Evolutionary conservation across 2,113 vertebrate genomes (phyloP).

Genomic region (Aramus guarauna): DNA sequence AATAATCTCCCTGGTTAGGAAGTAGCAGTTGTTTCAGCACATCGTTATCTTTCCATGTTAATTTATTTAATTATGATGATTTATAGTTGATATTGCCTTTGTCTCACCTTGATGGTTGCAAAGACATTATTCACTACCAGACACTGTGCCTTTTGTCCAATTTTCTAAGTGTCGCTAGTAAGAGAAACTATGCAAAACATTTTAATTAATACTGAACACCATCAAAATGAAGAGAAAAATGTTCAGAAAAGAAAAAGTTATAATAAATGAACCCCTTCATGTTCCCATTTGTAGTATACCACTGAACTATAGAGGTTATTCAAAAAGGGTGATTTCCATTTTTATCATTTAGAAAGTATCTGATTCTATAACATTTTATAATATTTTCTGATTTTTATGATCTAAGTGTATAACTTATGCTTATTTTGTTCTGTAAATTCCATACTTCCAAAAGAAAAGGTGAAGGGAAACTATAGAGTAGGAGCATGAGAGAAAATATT

Average conservation of each 20-base stretch:
- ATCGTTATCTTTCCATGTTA: not conserved
- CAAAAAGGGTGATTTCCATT: slow-evolving; percentile 10
- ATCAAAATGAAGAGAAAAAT: slow-evolving; percentile 31
- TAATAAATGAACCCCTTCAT: slow-evolving; percentile 20
- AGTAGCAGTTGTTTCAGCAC: not conserved
- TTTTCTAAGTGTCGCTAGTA: slow-evolving; percentile 24
- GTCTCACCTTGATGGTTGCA: slow-evolving; percentile 23
- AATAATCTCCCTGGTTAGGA: not conserved
- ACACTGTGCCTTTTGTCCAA: not conserved
- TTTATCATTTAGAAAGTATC: not conserved
- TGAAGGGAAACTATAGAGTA: not conserved
- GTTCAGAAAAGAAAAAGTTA: not conserved
- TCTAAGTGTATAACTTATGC: not conserved
- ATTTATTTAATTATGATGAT: slow-evolving; percentile 53
- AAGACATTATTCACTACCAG: slow-evolving; percentile 33
- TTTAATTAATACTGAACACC: slow-evolving; percentile 63
- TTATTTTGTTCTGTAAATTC: not conserved
- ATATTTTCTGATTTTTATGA: not conserved
- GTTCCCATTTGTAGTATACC: not conserved
- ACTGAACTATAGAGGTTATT: slow-evolving; percentile 15
- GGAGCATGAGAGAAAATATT: not conserved
- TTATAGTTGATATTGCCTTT: slow-evolving; percentile 1
- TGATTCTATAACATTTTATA: not conserved
- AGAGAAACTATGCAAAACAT: slow-evolving; percentile 48
- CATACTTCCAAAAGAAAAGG: not conserved